phyloP scores from a whole-genome alignment of 2,888 invertebrate genomes.

The Tipula lateralis region DNA sequence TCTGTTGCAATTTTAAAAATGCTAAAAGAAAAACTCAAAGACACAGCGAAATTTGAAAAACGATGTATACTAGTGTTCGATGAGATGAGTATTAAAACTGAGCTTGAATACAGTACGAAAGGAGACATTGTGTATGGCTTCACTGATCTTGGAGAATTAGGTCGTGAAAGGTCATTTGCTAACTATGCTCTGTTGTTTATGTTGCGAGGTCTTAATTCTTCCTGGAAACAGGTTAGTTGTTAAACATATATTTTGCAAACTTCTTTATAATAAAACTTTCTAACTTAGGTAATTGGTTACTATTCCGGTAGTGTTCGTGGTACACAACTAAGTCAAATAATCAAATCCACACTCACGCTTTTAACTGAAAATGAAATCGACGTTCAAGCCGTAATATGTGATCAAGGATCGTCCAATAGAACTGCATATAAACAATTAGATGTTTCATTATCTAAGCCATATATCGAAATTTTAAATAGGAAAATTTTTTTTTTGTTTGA shows the following conservation, averaged over 20 bases:
- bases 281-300: constrained; percentile 25
- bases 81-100: constrained; percentile 29
- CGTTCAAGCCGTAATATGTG: not conserved
- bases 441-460: not conserved
- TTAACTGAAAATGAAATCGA: too few relatives aligned
- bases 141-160: not conserved
- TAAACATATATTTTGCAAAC: too few relatives aligned
- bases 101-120: constrained; percentile 26
- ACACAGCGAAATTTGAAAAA: too few relatives aligned
- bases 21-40: too few relatives aligned
- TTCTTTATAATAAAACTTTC: not conserved
- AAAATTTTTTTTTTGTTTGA: not conserved
- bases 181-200: constrained; percentile 27
- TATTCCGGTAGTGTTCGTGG: not conserved
- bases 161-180: not conserved
- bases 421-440: constrained; percentile 12
- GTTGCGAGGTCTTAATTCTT: not conserved
- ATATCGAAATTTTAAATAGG: too few relatives aligned
- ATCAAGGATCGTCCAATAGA: constrained; percentile 24
- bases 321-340: not conserved
- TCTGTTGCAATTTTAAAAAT: too few relatives aligned
- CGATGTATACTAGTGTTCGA: too few relatives aligned
- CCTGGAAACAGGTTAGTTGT: not conserved
- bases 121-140: constrained; percentile 29
- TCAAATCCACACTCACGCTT: not conserved